Evolutionary conservation across 2,113 vertebrate genomes (phyloP), one percentile per base, ranked within the genome.

Genomic region (Dromiciops gliroides): DNA sequence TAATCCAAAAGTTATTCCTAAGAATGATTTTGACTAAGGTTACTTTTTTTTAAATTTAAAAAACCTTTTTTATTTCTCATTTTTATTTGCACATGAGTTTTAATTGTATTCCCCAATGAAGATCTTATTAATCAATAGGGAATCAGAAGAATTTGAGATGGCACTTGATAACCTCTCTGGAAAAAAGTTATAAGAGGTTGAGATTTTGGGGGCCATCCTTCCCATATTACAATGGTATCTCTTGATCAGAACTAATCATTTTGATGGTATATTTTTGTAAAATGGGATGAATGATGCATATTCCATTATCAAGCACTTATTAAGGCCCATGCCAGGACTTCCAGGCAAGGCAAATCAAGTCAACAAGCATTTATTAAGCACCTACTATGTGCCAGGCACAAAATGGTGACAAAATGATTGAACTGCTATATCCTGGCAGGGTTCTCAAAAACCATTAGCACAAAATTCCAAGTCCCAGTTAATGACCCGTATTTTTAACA

Each of bases 251-350:
- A 51, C 4, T 47, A 93, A 8, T 92, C 0, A 48, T 95, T 97
- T 97, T 94, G 93, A 96, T 94, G 95, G 93, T 75, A 83, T 91
- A n/a, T 89, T 96, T 91, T 93, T 92, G 95, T 51, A 94, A 97
- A 96, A 92, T 92, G 90, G 24, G 23, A 28, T n/a, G 91, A 94
- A 90, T 53, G 9, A 51, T 90, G 50, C 2, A 3, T 83, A 83
- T 83, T 83, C 67, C n/a, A 44, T 23, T 28, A 83, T 44, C 28
- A 83, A 44, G 23, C 16, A 83, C 7, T 83, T 8, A 83, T 23
- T 83, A 44, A 83, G 67, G 7, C 22, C 19, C 12, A n/a, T 44
- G 16, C 28, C 44, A 44, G 16, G 14, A 37, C 12, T 44, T 14
- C n/a, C 19, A 44, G n/a, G 37, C 16, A 44, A 67, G 56, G 11